Evolutionary conservation across 2,797 vertebrate genomes (phyloP).

Genomic region (Neomorphus geoffroyi): DNA sequence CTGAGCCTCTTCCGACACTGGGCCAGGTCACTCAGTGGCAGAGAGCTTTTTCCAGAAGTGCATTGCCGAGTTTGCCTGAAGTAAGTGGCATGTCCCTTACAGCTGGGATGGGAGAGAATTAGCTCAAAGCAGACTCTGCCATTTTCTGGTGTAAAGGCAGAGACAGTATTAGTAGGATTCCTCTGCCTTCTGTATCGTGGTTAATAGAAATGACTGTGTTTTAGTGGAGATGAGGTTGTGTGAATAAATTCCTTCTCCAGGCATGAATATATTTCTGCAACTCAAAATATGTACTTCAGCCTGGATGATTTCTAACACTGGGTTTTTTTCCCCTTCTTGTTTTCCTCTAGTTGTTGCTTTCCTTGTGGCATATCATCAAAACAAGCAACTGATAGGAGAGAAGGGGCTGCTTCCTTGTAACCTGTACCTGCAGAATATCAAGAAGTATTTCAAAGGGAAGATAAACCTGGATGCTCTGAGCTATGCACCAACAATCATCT

Average conservation of each 20-base stretch:
- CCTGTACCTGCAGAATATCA: slow-evolving; percentile 83
- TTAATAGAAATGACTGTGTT: neutral
- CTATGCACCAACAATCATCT: slow-evolving; percentile 86
- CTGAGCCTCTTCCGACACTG: neutral
- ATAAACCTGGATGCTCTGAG: slow-evolving; percentile 79
- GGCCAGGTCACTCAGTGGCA: neutral
- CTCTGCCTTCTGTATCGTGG: neutral
- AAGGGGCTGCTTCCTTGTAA: slow-evolving; percentile 86
- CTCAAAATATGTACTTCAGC: neutral
- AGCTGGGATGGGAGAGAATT: neutral
- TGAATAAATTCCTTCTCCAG: neutral
- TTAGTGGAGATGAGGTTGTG: neutral
- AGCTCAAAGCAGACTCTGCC: neutral
- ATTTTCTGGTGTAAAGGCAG: neutral
- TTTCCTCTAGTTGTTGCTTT: slow-evolving; percentile 85
- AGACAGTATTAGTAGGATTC: neutral
- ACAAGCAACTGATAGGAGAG: slow-evolving; percentile 92
- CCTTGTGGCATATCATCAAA: slow-evolving; percentile 88
- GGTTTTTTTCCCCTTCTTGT: neutral
- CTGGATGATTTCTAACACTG: neutral
- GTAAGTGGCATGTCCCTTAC: neutral
- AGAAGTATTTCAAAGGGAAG: slow-evolving; percentile 85
- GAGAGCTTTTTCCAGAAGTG: neutral
- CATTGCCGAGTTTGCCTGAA: neutral
- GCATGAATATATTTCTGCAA: neutral